phyloP scores from a whole-genome alignment of 2,113 vertebrate species.

The Poeciliopsis turrubarensis region DNA sequence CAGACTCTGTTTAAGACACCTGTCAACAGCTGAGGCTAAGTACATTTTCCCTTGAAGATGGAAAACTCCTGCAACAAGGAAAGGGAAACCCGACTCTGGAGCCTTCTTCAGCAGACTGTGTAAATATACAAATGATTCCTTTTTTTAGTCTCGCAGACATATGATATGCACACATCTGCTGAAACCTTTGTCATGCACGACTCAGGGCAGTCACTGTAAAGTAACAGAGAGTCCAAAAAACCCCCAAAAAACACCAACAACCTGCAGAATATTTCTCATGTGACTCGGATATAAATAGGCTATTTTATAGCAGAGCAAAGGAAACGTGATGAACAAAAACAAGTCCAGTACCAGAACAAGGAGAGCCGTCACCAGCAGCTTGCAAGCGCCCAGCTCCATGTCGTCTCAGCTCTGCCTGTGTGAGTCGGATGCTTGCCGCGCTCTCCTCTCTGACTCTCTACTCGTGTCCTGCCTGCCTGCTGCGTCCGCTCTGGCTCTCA shows the following conservation, averaged over 20 bases:
- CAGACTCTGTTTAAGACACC: constrained; percentile 65
- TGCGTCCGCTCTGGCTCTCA: constrained; percentile 71
- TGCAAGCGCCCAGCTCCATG: constrained; percentile 69
- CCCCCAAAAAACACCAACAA: background rate
- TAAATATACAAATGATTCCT: constrained; percentile 67
- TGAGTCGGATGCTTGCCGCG: constrained; percentile 33
- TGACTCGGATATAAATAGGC: background rate
- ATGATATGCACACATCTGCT: constrained; percentile 78
- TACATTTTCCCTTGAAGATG: constrained; percentile 63
- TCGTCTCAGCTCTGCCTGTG: constrained; percentile 15
- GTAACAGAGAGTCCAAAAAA: constrained; percentile 26
- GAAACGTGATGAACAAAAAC: background rate
- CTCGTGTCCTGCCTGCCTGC: constrained; percentile 71
- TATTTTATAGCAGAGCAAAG: background rate
- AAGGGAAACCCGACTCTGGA: constrained; percentile 59
- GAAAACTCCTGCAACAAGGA: constrained; percentile 62
- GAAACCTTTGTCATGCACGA: constrained; percentile 66
- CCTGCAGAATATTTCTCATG: background rate
- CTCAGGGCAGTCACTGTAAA: constrained; percentile 16
- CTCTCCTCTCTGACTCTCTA: constrained; percentile 72
- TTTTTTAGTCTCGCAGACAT: constrained; percentile 71
- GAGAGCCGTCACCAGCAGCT: constrained; percentile 69
- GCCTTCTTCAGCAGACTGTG: constrained; percentile 69
- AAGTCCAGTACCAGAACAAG: constrained; percentile 75
- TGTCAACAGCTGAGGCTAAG: constrained; percentile 64